A percentile compares a stretch with the other conserved stretches of the same genome.
These are phyloP conservation scores for Cyprinodon variegatus DNA, from an alignment of 2,113 vertebrate genomes.

Conservation along the genomic window DNA sequence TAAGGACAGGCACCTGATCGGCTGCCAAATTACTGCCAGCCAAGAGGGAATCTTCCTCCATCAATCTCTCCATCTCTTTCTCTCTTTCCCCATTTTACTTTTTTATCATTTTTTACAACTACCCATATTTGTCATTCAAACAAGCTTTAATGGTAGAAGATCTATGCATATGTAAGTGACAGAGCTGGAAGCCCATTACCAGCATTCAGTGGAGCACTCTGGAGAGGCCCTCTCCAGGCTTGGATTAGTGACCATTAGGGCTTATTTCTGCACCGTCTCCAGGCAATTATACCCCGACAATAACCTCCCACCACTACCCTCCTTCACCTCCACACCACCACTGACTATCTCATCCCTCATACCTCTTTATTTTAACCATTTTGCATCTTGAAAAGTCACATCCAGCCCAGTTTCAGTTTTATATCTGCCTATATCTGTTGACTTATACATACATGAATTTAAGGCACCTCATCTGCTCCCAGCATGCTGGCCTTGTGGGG, in stretches of 20 bases:
- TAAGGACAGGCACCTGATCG: slow-evolving; percentile 69
- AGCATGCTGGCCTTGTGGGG: slow-evolving; percentile 40
- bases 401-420: slow-evolving; percentile 16
- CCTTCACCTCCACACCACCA: slow-evolving; percentile 31
- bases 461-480: slow-evolving; percentile 42
- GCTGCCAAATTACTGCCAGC: slow-evolving; percentile 76
- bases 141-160: slow-evolving; percentile 78
- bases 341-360: slow-evolving; percentile 25
- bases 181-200: slow-evolving; percentile 79
- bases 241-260: slow-evolving; percentile 82
- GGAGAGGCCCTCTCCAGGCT: slow-evolving; percentile 77
- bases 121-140: slow-evolving; percentile 80
- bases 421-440: slow-evolving; percentile 33
- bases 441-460: slow-evolving; percentile 35
- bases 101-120: slow-evolving; percentile 55
- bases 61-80: slow-evolving; percentile 26
- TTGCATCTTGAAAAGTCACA: slow-evolving; percentile 55
- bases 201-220: slow-evolving; percentile 76
- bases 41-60: slow-evolving; percentile 64
- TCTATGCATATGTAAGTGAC: slow-evolving; percentile 82
- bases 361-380: slow-evolving; percentile 45
- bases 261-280: slow-evolving; percentile 77
- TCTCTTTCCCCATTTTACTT: slow-evolving; percentile 38
- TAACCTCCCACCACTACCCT: slow-evolving; percentile 5
- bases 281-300: slow-evolving; percentile 75